A percentile compares a stretch with the other conserved stretches of the same genome.
Evolutionary conservation across 2,888 invertebrate species (phyloP).

Genomic region (Cheilosia vulpina): DNA sequence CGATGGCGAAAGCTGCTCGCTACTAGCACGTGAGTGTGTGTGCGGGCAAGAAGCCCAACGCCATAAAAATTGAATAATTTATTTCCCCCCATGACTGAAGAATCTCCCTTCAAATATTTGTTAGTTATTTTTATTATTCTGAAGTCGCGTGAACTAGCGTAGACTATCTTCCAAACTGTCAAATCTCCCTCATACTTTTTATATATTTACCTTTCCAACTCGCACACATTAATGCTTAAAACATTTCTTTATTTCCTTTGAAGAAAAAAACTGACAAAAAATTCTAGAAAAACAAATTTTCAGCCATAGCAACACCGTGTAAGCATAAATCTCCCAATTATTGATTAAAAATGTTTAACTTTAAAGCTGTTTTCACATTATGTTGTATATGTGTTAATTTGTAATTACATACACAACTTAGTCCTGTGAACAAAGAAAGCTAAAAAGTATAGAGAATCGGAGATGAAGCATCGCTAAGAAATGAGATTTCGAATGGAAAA

Average conservation of each 20-base stretch:
- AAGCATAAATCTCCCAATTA: constrained; percentile 69
- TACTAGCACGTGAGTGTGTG: too few species aligned
- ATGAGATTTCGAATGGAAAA: constrained; percentile 23
- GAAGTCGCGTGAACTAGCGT: too few species aligned
- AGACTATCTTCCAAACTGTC: too few species aligned
- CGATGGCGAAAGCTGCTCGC: background rate
- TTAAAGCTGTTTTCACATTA: constrained; percentile 12
- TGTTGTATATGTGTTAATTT: constrained; percentile 63
- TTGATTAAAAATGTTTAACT: constrained; percentile 67
- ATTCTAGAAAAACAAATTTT: background rate
- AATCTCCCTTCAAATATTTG: too few species aligned
- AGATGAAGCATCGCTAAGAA: constrained; percentile 5
- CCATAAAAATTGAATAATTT: too few species aligned
- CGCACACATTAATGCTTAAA: too few species aligned
- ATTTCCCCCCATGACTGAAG: too few species aligned
- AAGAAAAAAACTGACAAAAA: background rate
- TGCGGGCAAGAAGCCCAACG: too few species aligned
- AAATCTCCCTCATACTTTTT: too few species aligned
- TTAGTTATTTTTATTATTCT: too few species aligned
- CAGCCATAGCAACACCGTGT: constrained; percentile 8
- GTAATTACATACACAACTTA: constrained; percentile 52
- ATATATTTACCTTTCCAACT: too few species aligned
- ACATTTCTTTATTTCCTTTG: too few species aligned
- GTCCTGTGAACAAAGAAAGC: constrained; percentile 16
- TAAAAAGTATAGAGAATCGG: background rate